Conservation (phyloP, 1,140 invertebrate genomes). For the Caenorhabditis latens region DNA sequence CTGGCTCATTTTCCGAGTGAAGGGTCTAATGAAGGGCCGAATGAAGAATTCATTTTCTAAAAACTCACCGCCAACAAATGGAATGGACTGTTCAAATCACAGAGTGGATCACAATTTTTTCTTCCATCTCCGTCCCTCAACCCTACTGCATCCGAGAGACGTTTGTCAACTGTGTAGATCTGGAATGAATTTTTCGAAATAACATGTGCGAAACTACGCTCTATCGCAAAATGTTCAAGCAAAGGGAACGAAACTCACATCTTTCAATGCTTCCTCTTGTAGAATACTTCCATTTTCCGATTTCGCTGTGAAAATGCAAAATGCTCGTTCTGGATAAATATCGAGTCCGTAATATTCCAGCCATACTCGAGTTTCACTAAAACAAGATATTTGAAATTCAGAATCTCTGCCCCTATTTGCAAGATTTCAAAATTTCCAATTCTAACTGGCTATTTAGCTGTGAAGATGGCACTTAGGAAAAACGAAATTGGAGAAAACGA, state of each 20-base stretch:
- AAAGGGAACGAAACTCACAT: neutral
- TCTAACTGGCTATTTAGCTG: too few species aligned
- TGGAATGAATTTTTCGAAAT: neutral
- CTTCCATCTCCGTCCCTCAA: constrained; percentile 8
- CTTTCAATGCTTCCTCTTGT: constrained; percentile 26
- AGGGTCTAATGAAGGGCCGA: too few species aligned
- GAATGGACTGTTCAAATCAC: constrained; percentile 72
- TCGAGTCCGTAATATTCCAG: constrained; percentile 49
- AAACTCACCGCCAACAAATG: constrained; percentile 71
- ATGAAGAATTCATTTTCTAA: too few species aligned
- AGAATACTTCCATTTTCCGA: constrained; percentile 19
- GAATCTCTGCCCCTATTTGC: neutral
- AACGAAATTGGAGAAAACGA: too few species aligned
- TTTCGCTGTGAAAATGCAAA: constrained; percentile 43
- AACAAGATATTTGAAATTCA: neutral
- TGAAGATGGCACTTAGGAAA: too few species aligned
- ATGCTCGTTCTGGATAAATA: constrained; percentile 51
- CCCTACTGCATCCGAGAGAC: neutral
- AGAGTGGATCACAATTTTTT: constrained; percentile 71
- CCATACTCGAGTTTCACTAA: constrained; percentile 49
- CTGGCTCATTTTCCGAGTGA: neutral
- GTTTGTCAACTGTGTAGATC: constrained; percentile 43
- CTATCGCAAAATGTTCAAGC: neutral
- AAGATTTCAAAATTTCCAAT: neutral
- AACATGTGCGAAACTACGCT: neutral